Conservation (phyloP, 2,113 vertebrate genomes). For the Origma solitaria region DNA sequence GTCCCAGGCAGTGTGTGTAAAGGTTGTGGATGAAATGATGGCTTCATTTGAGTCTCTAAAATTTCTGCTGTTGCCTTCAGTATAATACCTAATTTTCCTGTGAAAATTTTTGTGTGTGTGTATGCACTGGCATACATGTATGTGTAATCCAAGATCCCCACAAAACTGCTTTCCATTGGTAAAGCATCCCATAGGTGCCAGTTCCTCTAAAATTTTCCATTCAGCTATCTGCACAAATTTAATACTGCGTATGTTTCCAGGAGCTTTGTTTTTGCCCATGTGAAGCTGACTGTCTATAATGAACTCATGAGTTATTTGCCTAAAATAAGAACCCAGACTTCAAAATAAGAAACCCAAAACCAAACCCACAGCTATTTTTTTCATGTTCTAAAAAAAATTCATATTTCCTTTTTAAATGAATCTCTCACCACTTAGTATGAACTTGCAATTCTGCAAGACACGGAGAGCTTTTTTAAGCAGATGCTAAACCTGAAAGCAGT, state of each 20-base stretch:
- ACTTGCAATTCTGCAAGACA: background rate
- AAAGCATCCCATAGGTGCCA: background rate
- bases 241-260: background rate
- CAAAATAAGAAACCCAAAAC: constrained; percentile 41
- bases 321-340: constrained; percentile 33
- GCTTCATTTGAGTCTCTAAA: background rate
- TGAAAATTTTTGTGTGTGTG: background rate
- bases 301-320: constrained; percentile 22
- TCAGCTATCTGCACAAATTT: background rate
- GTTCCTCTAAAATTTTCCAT: constrained; percentile 10
- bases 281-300: background rate
- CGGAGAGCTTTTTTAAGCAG: background rate
- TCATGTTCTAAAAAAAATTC: background rate
- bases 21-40: background rate
- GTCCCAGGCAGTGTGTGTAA: background rate
- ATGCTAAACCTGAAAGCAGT: background rate
- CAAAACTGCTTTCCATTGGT: background rate
- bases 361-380: constrained; percentile 19
- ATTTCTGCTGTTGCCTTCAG: background rate
- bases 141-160: background rate
- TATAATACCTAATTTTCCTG: background rate
- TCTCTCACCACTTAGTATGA: background rate
- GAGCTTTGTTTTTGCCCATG: background rate
- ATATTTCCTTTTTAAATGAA: background rate
- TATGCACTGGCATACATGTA: background rate